Evolutionary conservation across 2,797 vertebrate species (phyloP).

Genomic region (Pantherophis alleghaniensis): DNA sequence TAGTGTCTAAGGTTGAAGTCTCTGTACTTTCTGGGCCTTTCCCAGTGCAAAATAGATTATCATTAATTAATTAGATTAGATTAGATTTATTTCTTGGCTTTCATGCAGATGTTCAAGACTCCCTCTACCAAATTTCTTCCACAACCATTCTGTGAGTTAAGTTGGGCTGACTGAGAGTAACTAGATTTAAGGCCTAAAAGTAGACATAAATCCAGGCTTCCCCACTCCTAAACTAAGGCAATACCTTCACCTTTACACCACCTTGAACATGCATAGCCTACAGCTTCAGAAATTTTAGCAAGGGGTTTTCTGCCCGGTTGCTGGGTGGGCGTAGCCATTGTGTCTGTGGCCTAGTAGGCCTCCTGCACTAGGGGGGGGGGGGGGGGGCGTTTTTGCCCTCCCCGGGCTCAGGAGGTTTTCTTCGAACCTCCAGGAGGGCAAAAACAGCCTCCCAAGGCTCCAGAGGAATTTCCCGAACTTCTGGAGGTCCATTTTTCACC

Average conservation of each 20-base stretch:
- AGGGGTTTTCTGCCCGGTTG: too few relatives aligned
- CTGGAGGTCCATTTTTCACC: too few relatives aligned
- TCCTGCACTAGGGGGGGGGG: too few relatives aligned
- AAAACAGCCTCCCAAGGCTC: too few relatives aligned
- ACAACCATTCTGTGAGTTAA: neutral
- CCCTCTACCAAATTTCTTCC: neutral
- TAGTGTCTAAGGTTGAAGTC: neutral
- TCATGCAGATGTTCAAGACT: neutral
- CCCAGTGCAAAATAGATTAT: neutral
- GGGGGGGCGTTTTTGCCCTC: too few relatives aligned
- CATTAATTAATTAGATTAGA: neutral
- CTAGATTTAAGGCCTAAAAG: neutral
- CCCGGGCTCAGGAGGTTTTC: too few relatives aligned
- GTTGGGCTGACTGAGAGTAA: neutral
- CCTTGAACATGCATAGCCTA: neutral
- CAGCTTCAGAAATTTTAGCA: too few relatives aligned
- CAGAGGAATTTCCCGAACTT: too few relatives aligned
- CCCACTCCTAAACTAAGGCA: neutral
- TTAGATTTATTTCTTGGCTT: neutral
- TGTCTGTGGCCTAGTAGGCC: too few relatives aligned
- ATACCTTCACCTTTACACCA: neutral
- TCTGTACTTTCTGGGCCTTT: neutral
- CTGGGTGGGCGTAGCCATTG: too few relatives aligned
- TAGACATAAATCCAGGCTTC: neutral
- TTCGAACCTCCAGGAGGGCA: too few relatives aligned